These are phyloP conservation scores for Eidolon helvum DNA, from an alignment of 2,113 vertebrate species.

Conservation along the genomic window DNA sequence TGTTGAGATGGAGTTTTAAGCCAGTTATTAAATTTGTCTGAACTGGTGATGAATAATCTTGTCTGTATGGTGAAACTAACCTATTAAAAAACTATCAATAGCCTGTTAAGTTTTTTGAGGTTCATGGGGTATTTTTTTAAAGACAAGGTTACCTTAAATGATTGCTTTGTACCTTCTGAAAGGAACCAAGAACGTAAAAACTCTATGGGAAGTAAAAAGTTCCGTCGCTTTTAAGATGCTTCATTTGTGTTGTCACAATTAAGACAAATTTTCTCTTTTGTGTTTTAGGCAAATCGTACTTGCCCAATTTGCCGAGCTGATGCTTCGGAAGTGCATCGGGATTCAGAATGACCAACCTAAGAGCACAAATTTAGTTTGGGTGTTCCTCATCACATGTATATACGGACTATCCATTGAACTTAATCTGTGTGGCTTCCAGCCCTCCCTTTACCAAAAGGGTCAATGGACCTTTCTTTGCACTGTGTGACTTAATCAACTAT, in stretches of 20 bases:
- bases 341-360: slow-evolving; percentile 93
- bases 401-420: slow-evolving; percentile 85
- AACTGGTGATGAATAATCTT: background rate
- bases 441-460: slow-evolving; percentile 89
- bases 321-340: slow-evolving; percentile 97
- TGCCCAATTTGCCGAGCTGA: slow-evolving; percentile 99
- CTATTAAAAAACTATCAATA: background rate
- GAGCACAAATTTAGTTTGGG: slow-evolving; percentile 83
- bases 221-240: background rate
- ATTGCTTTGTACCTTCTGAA: slow-evolving; percentile 26
- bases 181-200: background rate
- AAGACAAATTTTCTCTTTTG: slow-evolving; percentile 19
- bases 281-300: slow-evolving; percentile 94
- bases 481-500: slow-evolving; percentile 90
- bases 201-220: background rate
- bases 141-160: background rate
- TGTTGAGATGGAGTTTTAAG: slow-evolving; percentile 8
- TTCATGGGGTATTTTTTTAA: background rate
- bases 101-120: background rate
- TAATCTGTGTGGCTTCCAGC: slow-evolving; percentile 86
- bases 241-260: background rate
- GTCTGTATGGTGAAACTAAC: background rate
- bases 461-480: slow-evolving; percentile 90
- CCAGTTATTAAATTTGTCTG: background rate
- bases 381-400: slow-evolving; percentile 85